Conservation (phyloP, 2,888 invertebrate species). For the Spilosoma lubricipeda region DNA sequence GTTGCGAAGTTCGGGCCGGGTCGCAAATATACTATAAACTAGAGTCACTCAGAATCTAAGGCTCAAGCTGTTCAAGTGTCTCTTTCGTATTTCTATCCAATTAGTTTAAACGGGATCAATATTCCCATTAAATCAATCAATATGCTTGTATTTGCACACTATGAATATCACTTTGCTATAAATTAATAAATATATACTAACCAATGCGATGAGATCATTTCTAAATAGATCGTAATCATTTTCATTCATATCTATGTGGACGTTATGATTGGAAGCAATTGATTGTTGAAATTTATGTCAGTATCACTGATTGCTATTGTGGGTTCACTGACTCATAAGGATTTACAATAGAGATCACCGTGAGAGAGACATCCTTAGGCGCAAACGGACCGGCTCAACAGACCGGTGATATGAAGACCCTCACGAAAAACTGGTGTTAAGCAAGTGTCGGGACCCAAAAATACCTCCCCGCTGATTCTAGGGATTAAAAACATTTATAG, state of each 20-base stretch:
- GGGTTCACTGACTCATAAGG: not conserved
- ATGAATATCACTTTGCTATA: conserved; percentile 25
- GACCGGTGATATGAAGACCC: too few relatives aligned
- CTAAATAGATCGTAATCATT: conserved; percentile 53
- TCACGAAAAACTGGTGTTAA: too few relatives aligned
- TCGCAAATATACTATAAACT: not conserved
- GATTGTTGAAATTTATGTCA: not conserved
- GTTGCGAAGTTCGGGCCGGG: too few relatives aligned
- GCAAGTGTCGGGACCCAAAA: too few relatives aligned
- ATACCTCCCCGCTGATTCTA: too few relatives aligned
- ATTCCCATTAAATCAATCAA: conserved; percentile 6
- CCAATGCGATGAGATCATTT: conserved; percentile 48
- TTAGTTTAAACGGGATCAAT: not conserved
- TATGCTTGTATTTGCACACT: conserved; percentile 28
- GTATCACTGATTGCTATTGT: conserved; percentile 23
- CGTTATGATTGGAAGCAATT: conserved; percentile 33
- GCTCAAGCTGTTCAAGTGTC: not conserved
- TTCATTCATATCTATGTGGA: conserved; percentile 29
- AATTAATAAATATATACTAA: conserved; percentile 36
- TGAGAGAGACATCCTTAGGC: too few relatives aligned
- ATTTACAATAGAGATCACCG: not conserved
- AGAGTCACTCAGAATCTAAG: not conserved
- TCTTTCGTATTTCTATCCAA: not conserved
- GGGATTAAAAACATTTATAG: too few relatives aligned
- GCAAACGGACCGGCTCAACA: too few relatives aligned